Percentiles rank a stretch among this genome's conserved stretches.
Evolutionary conservation across 2,113 vertebrate species (phyloP).

Genomic region (Mellivora capensis): DNA sequence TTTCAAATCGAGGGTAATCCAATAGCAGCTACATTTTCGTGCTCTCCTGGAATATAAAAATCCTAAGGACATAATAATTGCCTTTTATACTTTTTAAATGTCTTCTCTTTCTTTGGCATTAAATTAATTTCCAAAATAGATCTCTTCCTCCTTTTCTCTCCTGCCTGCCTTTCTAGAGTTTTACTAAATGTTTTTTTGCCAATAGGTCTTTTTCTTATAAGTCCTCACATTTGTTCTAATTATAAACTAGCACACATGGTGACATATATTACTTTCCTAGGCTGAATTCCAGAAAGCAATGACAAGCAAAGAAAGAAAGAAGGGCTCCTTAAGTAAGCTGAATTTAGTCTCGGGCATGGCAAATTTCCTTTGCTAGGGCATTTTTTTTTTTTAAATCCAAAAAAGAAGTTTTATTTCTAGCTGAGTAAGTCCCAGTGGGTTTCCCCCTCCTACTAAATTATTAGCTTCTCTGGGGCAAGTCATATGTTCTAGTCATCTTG

Average conservation of each 20-base stretch:
- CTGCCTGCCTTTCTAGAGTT: slow-evolving; percentile 59
- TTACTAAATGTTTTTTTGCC: slow-evolving; percentile 51
- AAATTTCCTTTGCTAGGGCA: slow-evolving; percentile 28
- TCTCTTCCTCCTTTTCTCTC: neutral
- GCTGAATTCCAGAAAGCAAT: slow-evolving; percentile 69
- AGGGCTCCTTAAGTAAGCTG: neutral
- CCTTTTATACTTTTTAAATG: slow-evolving; percentile 22
- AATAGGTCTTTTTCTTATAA: slow-evolving; percentile 49
- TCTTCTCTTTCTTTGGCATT: neutral
- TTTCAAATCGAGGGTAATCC: slow-evolving; percentile 2
- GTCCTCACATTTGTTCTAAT: slow-evolving; percentile 80
- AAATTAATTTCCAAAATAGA: slow-evolving; percentile 41
- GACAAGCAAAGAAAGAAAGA: slow-evolving; percentile 62
- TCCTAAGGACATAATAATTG: neutral
- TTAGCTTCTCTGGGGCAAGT: neutral
- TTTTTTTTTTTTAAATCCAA: slow-evolving; percentile 30
- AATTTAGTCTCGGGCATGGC: neutral
- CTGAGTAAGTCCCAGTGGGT: neutral
- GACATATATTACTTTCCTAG: slow-evolving; percentile 76
- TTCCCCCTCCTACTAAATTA: neutral
- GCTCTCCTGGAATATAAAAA: neutral
- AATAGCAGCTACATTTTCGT: neutral
- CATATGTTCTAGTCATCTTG: neutral
- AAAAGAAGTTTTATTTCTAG: slow-evolving; percentile 25
- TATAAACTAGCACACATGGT: slow-evolving; percentile 78